These are phyloP conservation scores for Pholis gunnellus DNA, from an alignment of 2,113 vertebrate genomes.

Conservation along the genomic window DNA sequence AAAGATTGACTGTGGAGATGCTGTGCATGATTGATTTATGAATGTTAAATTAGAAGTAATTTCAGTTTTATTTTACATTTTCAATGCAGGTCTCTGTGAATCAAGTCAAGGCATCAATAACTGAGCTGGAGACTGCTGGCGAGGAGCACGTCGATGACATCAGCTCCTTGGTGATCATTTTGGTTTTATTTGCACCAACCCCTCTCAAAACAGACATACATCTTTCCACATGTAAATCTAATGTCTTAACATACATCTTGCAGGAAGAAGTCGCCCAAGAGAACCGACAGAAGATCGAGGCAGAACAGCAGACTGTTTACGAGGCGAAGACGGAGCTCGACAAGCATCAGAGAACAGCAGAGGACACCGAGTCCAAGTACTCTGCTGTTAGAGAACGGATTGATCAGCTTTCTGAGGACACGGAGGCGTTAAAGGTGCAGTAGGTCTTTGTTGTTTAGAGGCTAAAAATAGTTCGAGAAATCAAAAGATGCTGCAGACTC, in stretches of 20 bases:
- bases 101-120: constrained; percentile 52
- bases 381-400: constrained; percentile 38
- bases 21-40: neutral
- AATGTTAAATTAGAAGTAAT: neutral
- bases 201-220: neutral
- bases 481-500: neutral
- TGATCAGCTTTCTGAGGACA: constrained; percentile 59
- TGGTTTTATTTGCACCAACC: neutral
- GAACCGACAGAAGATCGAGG: constrained; percentile 50
- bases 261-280: constrained; percentile 62
- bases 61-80: neutral
- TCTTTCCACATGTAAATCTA: neutral
- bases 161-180: constrained; percentile 50
- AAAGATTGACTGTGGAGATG: neutral
- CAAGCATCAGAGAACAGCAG: neutral
- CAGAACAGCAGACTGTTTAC: constrained; percentile 31
- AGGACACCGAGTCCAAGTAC: constrained; percentile 36
- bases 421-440: constrained; percentile 54
- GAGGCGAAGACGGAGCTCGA: constrained; percentile 50
- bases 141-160: constrained; percentile 63
- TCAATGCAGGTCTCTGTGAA: constrained; percentile 47
- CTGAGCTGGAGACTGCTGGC: constrained; percentile 48
- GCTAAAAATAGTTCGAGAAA: constrained; percentile 4
- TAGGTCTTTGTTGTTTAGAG: neutral
- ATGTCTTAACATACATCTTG: neutral